Conservation (phyloP, 2,797 vertebrate species). For the Pseudomugil gertrudae region DNA sequence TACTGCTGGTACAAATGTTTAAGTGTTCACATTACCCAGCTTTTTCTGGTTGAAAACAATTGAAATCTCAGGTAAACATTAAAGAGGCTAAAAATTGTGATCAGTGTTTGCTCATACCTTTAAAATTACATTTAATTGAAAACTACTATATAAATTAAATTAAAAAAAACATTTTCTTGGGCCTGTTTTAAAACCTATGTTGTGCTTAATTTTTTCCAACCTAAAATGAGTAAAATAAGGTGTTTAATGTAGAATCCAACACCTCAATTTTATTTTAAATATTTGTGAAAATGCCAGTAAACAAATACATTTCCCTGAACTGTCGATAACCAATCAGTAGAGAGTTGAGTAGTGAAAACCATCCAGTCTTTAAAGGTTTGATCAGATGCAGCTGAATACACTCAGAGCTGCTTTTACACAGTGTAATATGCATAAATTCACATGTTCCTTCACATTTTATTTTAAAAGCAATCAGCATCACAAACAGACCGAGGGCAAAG, state of each 20-base stretch:
- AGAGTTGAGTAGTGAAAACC: not conserved
- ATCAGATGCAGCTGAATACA: not conserved
- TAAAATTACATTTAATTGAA: not conserved
- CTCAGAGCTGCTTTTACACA: slow-evolving; percentile 1
- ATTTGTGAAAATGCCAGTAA: not conserved
- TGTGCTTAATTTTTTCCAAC: not conserved
- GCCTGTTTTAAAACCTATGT: not conserved
- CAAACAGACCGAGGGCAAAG: slow-evolving; percentile 84
- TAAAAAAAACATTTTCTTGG: not conserved
- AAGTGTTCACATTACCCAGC: not conserved
- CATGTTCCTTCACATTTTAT: slow-evolving; percentile 23
- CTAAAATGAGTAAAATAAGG: not conserved
- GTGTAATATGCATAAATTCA: slow-evolving; percentile 33
- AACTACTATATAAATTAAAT: not conserved
- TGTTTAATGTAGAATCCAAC: too few species aligned
- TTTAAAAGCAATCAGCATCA: slow-evolving; percentile 51
- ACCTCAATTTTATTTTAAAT: not conserved
- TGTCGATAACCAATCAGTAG: not conserved
- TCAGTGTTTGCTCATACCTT: not conserved
- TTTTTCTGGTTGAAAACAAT: not conserved
- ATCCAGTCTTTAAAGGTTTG: not conserved
- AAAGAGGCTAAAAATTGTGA: not conserved
- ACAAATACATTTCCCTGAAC: not conserved
- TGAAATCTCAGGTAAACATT: not conserved
- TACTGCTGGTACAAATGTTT: not conserved